A percentile compares a stretch with the other conserved stretches of the same genome.
Evolutionary conservation across 2,113 vertebrate species (phyloP).

Genomic region (Spea multiplicata): DNA sequence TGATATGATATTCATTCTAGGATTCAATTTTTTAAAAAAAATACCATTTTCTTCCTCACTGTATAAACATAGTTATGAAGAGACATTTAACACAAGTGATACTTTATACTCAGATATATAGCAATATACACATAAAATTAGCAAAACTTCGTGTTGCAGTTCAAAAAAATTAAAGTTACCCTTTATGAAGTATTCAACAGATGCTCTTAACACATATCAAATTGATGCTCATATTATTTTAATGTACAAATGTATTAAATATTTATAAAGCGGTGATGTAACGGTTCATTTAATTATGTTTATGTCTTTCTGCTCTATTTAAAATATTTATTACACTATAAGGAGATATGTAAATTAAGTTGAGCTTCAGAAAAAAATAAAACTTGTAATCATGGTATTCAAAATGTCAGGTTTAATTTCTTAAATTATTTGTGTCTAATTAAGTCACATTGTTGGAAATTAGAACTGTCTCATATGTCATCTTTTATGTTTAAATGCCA

Average conservation of each 20-base stretch:
- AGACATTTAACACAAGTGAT: not conserved
- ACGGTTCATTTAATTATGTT: slow-evolving; percentile 62
- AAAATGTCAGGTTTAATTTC: slow-evolving; percentile 55
- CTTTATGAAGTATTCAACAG: slow-evolving; percentile 31
- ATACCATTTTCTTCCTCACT: too few relatives aligned
- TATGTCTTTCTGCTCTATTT: slow-evolving; percentile 60
- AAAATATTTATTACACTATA: slow-evolving; percentile 61
- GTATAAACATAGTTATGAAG: not conserved
- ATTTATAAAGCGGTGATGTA: slow-evolving; percentile 59
- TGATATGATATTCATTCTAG: too few relatives aligned
- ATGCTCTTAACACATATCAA: slow-evolving; percentile 55
- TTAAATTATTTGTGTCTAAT: slow-evolving; percentile 57
- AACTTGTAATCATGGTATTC: slow-evolving; percentile 50
- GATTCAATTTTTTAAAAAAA: too few relatives aligned
- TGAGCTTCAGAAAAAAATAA: slow-evolving; percentile 48
- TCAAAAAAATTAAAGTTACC: slow-evolving; percentile 31
- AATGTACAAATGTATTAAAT: slow-evolving; percentile 63
- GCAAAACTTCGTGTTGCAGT: not conserved
- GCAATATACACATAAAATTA: not conserved
- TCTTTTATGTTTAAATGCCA: slow-evolving; percentile 40
- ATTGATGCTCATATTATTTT: slow-evolving; percentile 60
- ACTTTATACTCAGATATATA: not conserved
- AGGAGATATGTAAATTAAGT: slow-evolving; percentile 57
- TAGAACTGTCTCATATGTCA: slow-evolving; percentile 44
- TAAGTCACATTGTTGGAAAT: slow-evolving; percentile 55